Evolutionary conservation across 1,140 invertebrate species (phyloP), one percentile per base, ranked within the genome.

Genomic region (Ericerus pela): DNA sequence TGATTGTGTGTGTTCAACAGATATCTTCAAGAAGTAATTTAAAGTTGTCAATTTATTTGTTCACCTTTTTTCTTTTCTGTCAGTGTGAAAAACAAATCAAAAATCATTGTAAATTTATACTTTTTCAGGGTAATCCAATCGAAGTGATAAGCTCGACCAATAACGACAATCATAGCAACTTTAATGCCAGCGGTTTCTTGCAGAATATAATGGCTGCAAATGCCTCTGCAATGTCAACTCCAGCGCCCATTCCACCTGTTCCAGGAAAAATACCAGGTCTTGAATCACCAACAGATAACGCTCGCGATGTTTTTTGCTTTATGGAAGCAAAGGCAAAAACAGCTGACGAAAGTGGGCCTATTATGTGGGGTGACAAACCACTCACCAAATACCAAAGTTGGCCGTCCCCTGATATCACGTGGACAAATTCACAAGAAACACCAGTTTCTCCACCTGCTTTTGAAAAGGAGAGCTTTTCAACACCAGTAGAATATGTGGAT

Each of bases 51-150:
- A n/a, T n/a, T n/a, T n/a, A n/a, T n/a, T n/a, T n/a, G n/a, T n/a
- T n/a, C n/a, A n/a, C n/a, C n/a, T n/a, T n/a, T n/a, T n/a, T n/a
- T n/a, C n/a, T n/a, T n/a, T n/a, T n/a, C n/a, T n/a, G n/a, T n/a
- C n/a, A n/a, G n/a, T n/a, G n/a, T n/a, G n/a, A n/a, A n/a, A n/a
- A n/a, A n/a, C n/a, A n/a, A n/a, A n/a, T n/a, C n/a, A n/a, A n/a
- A n/a, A n/a, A n/a, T n/a, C n/a, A n/a, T n/a, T n/a, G n/a, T n/a
- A n/a, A n/a, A n/a, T n/a, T n/a, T n/a, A n/a, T n/a, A n/a, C n/a
- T 6, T 54, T 54, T 54, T 8, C 18, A 54, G 53, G 53, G 53
- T 14, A 54, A 54, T 16, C 53, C 53, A 20, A 54, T 54, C 18
- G 53, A 54, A 36, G 53, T 54, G 10, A 54, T 54, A 29, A 54